Evolutionary conservation across 2,888 invertebrate species (phyloP).

Genomic region (Creontiades dilutus): DNA sequence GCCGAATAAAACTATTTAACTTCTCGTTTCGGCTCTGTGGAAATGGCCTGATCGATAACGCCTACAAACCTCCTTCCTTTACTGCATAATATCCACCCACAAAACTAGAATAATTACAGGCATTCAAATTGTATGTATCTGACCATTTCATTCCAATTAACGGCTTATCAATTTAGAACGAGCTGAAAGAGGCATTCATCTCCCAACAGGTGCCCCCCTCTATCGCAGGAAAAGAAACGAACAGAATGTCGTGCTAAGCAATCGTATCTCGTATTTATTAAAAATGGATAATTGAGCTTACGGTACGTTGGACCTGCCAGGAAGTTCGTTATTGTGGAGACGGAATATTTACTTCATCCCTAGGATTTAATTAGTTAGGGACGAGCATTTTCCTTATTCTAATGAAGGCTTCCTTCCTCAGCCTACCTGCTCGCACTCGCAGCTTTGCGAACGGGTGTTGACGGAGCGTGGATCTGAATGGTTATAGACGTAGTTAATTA

Average conservation of each 20-base stretch:
- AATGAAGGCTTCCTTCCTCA: constrained; percentile 6
- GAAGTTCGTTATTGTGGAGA: constrained; percentile 25
- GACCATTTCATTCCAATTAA: too few relatives aligned
- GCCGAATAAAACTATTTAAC: too few relatives aligned
- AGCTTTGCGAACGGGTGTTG: background rate
- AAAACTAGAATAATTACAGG: too few relatives aligned
- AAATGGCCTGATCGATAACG: too few relatives aligned
- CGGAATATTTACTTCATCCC: background rate
- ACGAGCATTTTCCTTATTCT: constrained; percentile 32
- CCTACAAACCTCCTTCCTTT: too few relatives aligned
- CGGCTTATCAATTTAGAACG: background rate
- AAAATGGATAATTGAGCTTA: constrained; percentile 27
- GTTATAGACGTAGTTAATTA: constrained; percentile 15
- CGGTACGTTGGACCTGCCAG: constrained; percentile 24
- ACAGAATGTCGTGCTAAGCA: background rate
- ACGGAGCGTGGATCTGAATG: constrained; percentile 13
- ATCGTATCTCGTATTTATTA: constrained; percentile 1
- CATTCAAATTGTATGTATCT: too few relatives aligned
- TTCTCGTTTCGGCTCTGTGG: too few relatives aligned
- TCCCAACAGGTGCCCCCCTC: background rate
- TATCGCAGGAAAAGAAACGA: background rate
- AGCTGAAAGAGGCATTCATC: background rate
- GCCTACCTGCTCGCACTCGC: background rate
- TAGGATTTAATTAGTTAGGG: constrained; percentile 32
- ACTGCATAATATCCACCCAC: too few relatives aligned